phyloP scores from a whole-genome alignment of 2,888 invertebrate genomes.

The Dynastes maya region DNA sequence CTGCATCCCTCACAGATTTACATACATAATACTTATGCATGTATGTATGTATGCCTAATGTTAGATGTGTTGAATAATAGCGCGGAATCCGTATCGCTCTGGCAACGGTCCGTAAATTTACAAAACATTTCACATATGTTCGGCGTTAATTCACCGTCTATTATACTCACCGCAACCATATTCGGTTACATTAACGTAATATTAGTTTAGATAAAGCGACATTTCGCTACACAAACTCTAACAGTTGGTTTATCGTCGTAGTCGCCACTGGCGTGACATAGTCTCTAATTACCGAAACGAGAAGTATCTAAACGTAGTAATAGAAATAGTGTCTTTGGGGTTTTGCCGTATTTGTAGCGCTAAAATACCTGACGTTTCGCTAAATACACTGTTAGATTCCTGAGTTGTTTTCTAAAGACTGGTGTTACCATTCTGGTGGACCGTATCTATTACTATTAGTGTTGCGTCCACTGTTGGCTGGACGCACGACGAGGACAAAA shows the following conservation, averaged over 20 bases:
- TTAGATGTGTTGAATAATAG: conserved; percentile 38
- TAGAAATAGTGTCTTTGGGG: no score
- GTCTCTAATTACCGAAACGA: no score
- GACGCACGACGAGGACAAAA: no score
- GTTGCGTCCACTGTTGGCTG: no score
- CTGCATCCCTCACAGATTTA: not conserved
- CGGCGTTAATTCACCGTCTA: conserved; percentile 57
- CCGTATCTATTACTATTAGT: no score
- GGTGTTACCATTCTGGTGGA: no score
- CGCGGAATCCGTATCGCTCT: conserved; percentile 44
- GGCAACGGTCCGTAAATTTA: conserved; percentile 58
- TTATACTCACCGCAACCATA: conserved; percentile 50
- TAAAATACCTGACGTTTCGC: no score
- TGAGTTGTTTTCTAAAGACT: no score
- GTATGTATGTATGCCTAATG: not conserved
- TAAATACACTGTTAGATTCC: no score
- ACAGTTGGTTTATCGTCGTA: not conserved
- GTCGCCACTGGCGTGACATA: not conserved
- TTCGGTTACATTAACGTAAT: conserved; percentile 54
- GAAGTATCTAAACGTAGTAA: no score
- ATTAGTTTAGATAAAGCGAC: conserved; percentile 52
- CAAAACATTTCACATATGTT: conserved; percentile 61
- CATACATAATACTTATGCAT: not conserved
- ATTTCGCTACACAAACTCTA: conserved; percentile 18
- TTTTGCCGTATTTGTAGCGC: no score